Evolutionary conservation across 1,140 invertebrate species (phyloP).

Genomic region (Propsilocerus akamusi): DNA sequence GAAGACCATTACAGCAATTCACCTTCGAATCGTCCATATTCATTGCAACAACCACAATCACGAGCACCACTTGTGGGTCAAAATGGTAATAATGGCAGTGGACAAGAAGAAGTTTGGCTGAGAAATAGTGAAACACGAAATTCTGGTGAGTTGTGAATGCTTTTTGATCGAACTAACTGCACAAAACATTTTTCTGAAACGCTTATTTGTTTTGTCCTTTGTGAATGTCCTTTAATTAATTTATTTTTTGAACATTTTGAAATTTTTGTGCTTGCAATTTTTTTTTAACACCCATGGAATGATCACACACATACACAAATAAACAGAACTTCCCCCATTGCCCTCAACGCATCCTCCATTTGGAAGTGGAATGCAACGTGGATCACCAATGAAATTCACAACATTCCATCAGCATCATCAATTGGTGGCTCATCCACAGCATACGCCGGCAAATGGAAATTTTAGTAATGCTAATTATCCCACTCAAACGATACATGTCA

Average conservation of each 20-base stretch:
- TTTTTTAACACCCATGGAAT: no score
- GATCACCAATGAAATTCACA: not conserved
- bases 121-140: conserved; percentile 20
- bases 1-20: not conserved
- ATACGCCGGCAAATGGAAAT: no score
- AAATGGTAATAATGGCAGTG: conserved; percentile 15
- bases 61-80: conserved; percentile 12
- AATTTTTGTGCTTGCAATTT: no score
- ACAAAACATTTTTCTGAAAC: no score
- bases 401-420: not conserved
- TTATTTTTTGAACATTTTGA: no score
- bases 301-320: no score
- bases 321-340: not conserved
- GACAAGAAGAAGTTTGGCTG: conserved; percentile 14
- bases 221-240: no score
- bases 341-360: not conserved
- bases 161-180: no score
- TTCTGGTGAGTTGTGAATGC: conserved; percentile 19
- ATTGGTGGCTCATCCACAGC: not conserved
- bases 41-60: conserved; percentile 7
- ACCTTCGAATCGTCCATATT: conserved; percentile 6
- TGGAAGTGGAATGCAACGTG: not conserved
- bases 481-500: not conserved
- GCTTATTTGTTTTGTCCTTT: no score
- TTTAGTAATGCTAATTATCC: not conserved